Conservation (phyloP, 2,888 invertebrate genomes). For the Spialia ferax region DNA sequence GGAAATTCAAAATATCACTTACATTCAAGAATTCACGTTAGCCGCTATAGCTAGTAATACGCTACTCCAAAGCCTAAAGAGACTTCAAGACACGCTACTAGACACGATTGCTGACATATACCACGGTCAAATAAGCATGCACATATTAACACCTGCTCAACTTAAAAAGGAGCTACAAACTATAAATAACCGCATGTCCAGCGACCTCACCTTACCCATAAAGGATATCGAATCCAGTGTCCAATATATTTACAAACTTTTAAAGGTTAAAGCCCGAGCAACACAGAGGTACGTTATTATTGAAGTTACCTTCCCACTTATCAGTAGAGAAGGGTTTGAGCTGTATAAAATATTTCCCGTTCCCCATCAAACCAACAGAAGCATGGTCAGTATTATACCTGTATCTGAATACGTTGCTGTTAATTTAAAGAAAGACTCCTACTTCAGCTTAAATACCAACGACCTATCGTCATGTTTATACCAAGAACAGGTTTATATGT, state of each 20-base stretch:
- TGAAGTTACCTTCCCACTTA: conserved; percentile 45
- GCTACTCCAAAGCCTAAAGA: conserved; percentile 21
- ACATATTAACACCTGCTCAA: conserved; percentile 34
- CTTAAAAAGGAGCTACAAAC: conserved; percentile 27
- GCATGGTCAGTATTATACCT: conserved; percentile 43
- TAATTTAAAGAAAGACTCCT: conserved; percentile 34
- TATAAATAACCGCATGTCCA: conserved; percentile 24
- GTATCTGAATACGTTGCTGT: conserved; percentile 43
- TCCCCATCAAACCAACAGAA: conserved; percentile 12
- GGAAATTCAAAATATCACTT: conserved; percentile 15
- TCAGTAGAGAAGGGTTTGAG: conserved; percentile 37
- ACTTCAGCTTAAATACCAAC: conserved; percentile 14
- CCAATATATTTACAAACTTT: conserved; percentile 12
- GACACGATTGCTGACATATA: conserved; percentile 14
- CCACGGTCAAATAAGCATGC: conserved; percentile 21
- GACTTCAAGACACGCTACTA: conserved; percentile 9
- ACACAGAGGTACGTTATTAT: conserved; percentile 44
- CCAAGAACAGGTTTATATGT: conserved; percentile 19
- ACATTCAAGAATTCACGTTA: conserved; percentile 25
- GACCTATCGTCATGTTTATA: conserved; percentile 19
- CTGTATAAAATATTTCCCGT: conserved; percentile 38
- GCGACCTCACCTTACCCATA: conserved; percentile 24
- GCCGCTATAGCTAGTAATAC: conserved; percentile 8
- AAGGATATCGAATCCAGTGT: conserved; percentile 33
- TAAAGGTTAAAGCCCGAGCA: conserved; percentile 35